phyloP scores from a whole-genome alignment of 2,113 vertebrate species.

The Meriones unguiculatus region DNA sequence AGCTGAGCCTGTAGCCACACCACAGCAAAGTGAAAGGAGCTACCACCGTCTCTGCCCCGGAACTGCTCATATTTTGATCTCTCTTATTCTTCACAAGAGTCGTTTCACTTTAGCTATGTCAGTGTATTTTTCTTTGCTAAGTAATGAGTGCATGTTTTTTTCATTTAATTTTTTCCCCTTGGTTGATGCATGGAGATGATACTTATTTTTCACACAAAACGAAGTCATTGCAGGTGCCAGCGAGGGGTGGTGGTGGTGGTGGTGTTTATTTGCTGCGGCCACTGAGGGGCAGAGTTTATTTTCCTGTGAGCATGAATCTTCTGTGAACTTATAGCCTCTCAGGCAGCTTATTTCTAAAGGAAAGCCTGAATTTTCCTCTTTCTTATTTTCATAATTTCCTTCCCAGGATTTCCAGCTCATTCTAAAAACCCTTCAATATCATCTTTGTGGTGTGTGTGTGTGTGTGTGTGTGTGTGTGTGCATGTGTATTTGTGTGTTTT shows the following conservation, averaged over 20 bases:
- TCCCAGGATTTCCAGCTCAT: not conserved
- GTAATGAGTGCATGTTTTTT: not conserved
- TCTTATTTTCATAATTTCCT: not conserved
- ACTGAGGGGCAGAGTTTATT: not conserved
- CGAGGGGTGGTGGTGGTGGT: not conserved
- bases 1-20: not conserved
- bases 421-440: not conserved
- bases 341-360: not conserved
- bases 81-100: not conserved
- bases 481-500: not conserved
- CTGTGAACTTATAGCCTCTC: not conserved
- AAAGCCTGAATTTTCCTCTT: not conserved
- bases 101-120: not conserved
- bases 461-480: not conserved
- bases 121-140: not conserved
- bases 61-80: not conserved
- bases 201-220: not conserved
- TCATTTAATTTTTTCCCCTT: not conserved
- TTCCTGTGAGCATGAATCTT: not conserved
- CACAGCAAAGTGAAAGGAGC: not conserved
- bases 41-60: not conserved
- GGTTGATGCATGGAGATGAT: not conserved
- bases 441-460: not conserved
- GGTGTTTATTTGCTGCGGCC: not conserved
- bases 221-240: not conserved